These are phyloP conservation scores for Ichneumoninae sp. DNA, from an alignment of 2,888 invertebrate genomes.

Conservation along the genomic window DNA sequence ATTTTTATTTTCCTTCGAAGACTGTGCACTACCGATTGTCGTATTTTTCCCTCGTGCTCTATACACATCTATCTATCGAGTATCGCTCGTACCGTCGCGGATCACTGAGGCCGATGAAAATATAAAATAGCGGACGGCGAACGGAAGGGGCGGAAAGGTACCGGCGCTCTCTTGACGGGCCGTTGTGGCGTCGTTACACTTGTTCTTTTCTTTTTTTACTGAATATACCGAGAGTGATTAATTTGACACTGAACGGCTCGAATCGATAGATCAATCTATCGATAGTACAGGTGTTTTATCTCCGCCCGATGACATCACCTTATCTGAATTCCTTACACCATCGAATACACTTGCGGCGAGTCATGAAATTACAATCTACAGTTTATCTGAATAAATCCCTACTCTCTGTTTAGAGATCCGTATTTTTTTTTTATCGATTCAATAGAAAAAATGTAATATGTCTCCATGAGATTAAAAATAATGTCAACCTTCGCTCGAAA, in stretches of 20 bases:
- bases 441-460: neutral
- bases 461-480: neutral
- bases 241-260: conserved; percentile 11
- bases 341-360: neutral
- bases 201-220: neutral
- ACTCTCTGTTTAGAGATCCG: neutral
- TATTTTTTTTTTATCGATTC: neutral
- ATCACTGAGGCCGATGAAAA: conserved; percentile 36
- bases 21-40: conserved; percentile 2
- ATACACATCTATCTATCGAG: neutral
- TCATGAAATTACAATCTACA: neutral
- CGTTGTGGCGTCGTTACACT: neutral
- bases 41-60: neutral
- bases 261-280: conserved; percentile 19
- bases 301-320: conserved; percentile 24
- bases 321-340: conserved; percentile 3
- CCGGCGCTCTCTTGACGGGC: neutral
- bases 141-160: conserved; percentile 7
- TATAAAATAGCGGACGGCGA: conserved; percentile 25
- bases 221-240: conserved; percentile 1
- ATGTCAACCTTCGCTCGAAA: neutral
- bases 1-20: conserved; percentile 31
- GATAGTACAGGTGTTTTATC: conserved; percentile 23
- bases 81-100: conserved; percentile 14
- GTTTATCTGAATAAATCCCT: neutral